Base-by-base conservation (phyloP, 1,140 invertebrate genomes). In the Meloidogyne floridensis region DNA sequence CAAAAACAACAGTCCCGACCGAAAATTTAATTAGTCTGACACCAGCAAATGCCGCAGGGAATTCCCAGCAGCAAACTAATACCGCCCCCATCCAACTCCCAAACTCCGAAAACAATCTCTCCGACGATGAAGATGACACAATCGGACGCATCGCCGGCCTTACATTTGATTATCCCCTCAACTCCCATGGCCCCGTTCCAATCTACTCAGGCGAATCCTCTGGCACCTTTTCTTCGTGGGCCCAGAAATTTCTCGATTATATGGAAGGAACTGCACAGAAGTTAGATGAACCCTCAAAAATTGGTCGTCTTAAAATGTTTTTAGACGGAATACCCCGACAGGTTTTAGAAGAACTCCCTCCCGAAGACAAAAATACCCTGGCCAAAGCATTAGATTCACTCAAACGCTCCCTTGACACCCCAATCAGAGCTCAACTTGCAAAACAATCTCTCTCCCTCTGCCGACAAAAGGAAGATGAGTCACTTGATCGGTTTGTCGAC, bases 391-490 rank as follows among this genome's bases (percentile, higher is more conserved):
- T 75, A 9, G 9, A 42, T 43, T 15, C 74, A 1, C 32, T 75
- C 15, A 75, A 75, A 75, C 51, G 15, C 0, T 7, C 20, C 7
- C 74, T 75, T 6, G 74, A 75, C 42, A 75, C 74, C 0, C 74
- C 74, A 6, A 54, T 75, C 2, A 75, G 56, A 47, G 51, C 74
- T 42, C 74, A 75, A 43, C 42, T 75, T 18, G 74, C 74, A n/a
- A 75, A 75, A 5, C 74, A 47, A 43, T 75, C 74, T 7, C 20
- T 75, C 6, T 51, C 74, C n/a, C n/a, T 56, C 4, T 75, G 74
- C 11, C 15, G 32, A 32, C 74, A 75, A 75, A 75, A 75, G 9
- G 74, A 75, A 11, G 74, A 56, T n/a, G 74, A 75, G 56, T 18
- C 42, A 7, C 7, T 75, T 10, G 74, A 75, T 4, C n/a, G 51